A percentile compares a stretch with the other conserved stretches of the same genome.
These are phyloP conservation scores for Crotophaga sulcirostris DNA, from an alignment of 2,113 vertebrate species.

Conservation along the genomic window DNA sequence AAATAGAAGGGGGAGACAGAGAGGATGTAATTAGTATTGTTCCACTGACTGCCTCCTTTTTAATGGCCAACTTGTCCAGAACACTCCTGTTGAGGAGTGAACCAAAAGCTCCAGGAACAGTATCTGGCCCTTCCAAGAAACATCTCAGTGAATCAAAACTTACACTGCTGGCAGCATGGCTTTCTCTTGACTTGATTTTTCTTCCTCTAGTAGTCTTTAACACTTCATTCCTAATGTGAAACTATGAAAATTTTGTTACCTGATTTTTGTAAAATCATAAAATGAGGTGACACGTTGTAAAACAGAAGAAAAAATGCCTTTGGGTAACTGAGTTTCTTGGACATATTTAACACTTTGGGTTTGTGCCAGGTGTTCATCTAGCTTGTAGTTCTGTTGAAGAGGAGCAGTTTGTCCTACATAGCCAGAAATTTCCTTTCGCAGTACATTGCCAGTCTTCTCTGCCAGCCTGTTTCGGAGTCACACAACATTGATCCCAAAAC, in stretches of 20 bases:
- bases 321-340: background rate
- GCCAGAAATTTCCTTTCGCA: background rate
- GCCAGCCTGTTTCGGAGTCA: background rate
- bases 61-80: background rate
- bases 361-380: background rate
- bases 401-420: background rate
- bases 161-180: background rate
- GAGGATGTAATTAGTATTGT: background rate
- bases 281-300: background rate
- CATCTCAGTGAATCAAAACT: background rate
- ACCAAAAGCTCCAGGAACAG: background rate
- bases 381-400: background rate
- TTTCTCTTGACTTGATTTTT: background rate
- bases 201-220: background rate
- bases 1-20: background rate
- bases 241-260: background rate
- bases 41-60: background rate
- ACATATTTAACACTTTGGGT: background rate
- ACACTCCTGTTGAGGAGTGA: background rate
- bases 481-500: background rate
- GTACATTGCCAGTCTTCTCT: background rate
- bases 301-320: background rate
- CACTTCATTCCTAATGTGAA: background rate
- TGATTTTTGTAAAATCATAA: constrained; percentile 6
- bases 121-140: background rate